phyloP scores from a whole-genome alignment of 2,797 vertebrate species.

The Oreortyx pictus region DNA sequence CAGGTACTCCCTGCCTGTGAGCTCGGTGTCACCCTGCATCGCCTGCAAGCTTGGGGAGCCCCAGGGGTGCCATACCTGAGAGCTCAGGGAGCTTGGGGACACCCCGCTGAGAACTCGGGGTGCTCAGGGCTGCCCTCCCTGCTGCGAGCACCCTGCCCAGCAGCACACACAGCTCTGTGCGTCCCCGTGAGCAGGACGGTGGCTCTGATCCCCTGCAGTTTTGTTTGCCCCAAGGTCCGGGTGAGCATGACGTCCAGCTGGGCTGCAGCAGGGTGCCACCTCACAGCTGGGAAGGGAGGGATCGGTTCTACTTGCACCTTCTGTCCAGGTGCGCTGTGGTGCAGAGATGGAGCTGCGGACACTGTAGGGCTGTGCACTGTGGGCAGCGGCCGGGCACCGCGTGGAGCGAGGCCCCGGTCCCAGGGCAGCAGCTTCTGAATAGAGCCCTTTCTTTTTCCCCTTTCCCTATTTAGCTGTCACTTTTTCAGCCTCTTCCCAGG shows the following conservation, averaged over 20 bases:
- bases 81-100: neutral
- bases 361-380: rapidly evolving
- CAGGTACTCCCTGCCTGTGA: neutral
- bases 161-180: too few species aligned
- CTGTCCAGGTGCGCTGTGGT: too few species aligned
- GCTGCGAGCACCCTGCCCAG: neutral
- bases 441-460: rapidly evolving
- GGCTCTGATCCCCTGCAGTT: rapidly evolving
- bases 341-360: neutral
- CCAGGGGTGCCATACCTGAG: neutral
- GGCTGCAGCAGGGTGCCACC: neutral
- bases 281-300: rapidly evolving
- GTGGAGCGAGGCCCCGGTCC: neutral
- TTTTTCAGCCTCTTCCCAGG: slow-evolving; percentile 49
- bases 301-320: neutral
- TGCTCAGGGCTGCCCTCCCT: neutral
- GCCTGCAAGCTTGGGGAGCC: neutral
- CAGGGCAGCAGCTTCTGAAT: neutral
- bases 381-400: neutral
- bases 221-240: neutral
- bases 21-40: too few species aligned
- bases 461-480: rapidly evolving
- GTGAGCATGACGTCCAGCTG: rapidly evolving
- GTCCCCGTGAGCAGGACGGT: neutral
- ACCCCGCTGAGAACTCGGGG: neutral